These are phyloP conservation scores for Epicampocera succincta DNA, from an alignment of 2,888 invertebrate species.

Conservation along the genomic window DNA sequence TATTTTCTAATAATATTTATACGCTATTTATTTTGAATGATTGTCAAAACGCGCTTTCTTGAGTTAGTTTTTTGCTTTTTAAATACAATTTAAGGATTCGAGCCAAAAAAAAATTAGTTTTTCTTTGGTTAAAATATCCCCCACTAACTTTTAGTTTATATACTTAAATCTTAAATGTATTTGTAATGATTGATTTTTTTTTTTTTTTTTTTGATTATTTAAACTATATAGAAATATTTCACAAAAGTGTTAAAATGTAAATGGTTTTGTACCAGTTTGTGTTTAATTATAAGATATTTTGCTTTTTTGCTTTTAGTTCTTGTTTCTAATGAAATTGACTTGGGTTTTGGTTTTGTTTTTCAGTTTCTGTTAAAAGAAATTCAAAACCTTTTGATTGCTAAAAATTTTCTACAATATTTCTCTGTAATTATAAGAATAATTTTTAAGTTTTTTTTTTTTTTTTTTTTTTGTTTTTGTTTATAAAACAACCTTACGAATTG, in stretches of 20 bases:
- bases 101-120: constrained; percentile 1
- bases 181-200: no score
- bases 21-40: constrained; percentile 80
- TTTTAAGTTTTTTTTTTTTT: no score
- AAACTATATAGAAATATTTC: constrained; percentile 67
- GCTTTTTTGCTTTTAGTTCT: constrained; percentile 5
- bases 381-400: constrained; percentile 58
- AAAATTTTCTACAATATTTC: constrained; percentile 15
- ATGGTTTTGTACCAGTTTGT: constrained; percentile 36
- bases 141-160: constrained; percentile 54
- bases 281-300: constrained; percentile 33
- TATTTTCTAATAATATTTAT: constrained; percentile 53
- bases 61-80: constrained; percentile 72
- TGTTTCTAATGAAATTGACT: constrained; percentile 63
- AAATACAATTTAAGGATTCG: constrained; percentile 39
- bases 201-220: constrained; percentile 4
- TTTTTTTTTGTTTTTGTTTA: constrained; percentile 13
- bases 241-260: constrained; percentile 64
- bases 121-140: constrained; percentile 17
- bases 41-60: constrained; percentile 82
- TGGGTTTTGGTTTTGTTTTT: constrained; percentile 38
- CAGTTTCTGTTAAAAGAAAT: constrained; percentile 17
- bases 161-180: constrained; percentile 22
- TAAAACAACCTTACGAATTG: constrained; percentile 66
- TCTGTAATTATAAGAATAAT: constrained; percentile 10